phyloP scores from a whole-genome alignment of 2,888 invertebrate species.

The Drosophila nr. perissopoda region DNA sequence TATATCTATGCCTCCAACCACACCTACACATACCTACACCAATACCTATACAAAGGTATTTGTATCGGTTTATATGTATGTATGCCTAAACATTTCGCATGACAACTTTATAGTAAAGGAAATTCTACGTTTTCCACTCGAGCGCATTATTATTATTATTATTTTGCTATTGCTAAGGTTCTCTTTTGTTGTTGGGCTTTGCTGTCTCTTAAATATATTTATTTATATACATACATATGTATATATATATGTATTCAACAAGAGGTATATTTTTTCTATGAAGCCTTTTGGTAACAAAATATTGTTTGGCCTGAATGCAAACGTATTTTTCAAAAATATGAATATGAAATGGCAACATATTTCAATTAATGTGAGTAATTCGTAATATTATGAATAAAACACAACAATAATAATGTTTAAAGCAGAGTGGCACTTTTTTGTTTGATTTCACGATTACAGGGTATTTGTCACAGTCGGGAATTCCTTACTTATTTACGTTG shows the following conservation, averaged over 20 bases:
- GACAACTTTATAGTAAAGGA: slow-evolving; percentile 28
- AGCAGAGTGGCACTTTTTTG: not conserved
- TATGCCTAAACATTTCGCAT: slow-evolving; percentile 14
- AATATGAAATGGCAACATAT: not conserved
- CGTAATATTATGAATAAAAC: not conserved
- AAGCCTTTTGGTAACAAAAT: no score
- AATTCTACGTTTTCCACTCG: slow-evolving; percentile 70
- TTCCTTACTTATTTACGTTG: not conserved
- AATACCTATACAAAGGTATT: slow-evolving; percentile 1
- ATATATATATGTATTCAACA: not conserved
- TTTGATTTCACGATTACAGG: not conserved
- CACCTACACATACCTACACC: not conserved
- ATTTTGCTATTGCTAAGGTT: slow-evolving; percentile 19
- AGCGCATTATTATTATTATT: slow-evolving; percentile 61
- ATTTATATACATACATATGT: not conserved
- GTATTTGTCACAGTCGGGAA: slow-evolving; percentile 15
- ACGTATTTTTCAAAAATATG: not conserved
- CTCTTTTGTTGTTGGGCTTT: slow-evolving; percentile 11
- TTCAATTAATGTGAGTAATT: not conserved
- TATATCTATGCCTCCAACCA: slow-evolving; percentile 2
- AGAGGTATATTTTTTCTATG: not conserved
- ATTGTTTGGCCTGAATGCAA: not conserved
- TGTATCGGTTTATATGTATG: slow-evolving; percentile 8
- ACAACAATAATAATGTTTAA: not conserved
- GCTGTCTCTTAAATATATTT: slow-evolving; percentile 5